Evolutionary conservation across 2,797 vertebrate species (phyloP).

Genomic region (Squalus acanthias): DNA sequence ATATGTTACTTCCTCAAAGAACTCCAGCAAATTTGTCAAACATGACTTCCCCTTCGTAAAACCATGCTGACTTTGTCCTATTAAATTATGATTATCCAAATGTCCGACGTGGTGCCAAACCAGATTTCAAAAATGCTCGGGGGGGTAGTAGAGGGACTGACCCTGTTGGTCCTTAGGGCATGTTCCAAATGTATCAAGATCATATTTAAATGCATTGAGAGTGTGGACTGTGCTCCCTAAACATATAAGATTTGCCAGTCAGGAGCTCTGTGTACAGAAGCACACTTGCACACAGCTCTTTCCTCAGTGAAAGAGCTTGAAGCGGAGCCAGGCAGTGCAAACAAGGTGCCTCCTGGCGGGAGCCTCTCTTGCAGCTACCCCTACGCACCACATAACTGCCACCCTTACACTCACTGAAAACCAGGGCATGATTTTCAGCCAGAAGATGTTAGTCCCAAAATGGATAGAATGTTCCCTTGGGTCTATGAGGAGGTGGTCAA

Average conservation of each 20-base stretch:
- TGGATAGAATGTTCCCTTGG: neutral
- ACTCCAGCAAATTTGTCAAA: too few species aligned
- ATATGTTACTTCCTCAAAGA: too few species aligned
- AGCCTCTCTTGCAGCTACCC: neutral
- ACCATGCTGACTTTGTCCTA: too few species aligned
- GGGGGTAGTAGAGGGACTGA: neutral
- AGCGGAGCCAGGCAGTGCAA: neutral
- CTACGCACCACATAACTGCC: neutral
- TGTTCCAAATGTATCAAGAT: neutral
- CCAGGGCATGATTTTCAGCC: neutral
- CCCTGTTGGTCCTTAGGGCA: neutral
- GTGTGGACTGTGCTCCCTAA: neutral
- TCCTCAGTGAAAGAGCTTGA: neutral
- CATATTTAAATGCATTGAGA: neutral
- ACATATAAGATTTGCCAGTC: neutral
- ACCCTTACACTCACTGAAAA: neutral
- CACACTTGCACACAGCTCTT: neutral
- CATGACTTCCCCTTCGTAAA: too few species aligned
- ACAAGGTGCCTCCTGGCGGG: too few species aligned
- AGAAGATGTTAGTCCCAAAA: neutral
- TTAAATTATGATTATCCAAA: too few species aligned
- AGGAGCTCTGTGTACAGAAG: neutral
- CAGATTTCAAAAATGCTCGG: too few species aligned
- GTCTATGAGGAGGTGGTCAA: neutral
- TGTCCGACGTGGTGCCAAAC: neutral